Base-by-base conservation (phyloP, 1,140 invertebrate genomes). In the Apis dorsata region DNA sequence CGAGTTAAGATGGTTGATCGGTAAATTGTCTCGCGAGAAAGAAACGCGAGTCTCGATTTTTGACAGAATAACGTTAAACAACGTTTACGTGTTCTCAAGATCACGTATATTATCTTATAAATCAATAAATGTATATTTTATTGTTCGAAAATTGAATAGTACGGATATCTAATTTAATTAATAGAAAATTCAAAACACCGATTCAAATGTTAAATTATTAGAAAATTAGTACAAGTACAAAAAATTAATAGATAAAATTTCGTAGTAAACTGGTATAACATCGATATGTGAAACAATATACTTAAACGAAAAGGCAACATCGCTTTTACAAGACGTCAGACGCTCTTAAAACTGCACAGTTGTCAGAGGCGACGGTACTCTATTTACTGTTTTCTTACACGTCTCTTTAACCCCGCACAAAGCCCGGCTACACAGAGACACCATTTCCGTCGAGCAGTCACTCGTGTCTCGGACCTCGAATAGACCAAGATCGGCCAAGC, bases 1-100 rank as follows among this genome's bases (percentile, higher is more conserved):
- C 10, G 57, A n/a, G 44, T 19, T 49, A 60, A 73, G 82, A 77
- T 87, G 86, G 82, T 28, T 81, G 86, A 77, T 83, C 60, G 71
- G 69, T 84, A 55, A 80, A 59, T 75, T 70, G 68, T 60, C 68
- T 66, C 8, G 12, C 7, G 55, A 17, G 49, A 53, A 57, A 81
- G 21, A 9, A 53, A 13, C 34, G 69, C 57, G 62, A 44, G 5
- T 44, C 34, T 44, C 5, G 0, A 44, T 44, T 44, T 44, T 44
- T 7, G 34, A 44, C 34, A 44, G 5, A 7, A 44, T 34, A 34
- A 34, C 34, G 34, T 34, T 34, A 34, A 34, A 34, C 2, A 34
- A 34, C 2, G 34, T 34, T 34, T 34, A 34, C 34, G 34, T 44
- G 5, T 4, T 44, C 34, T 34, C 5, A 44, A 44, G 34, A 44